Evolutionary conservation across 1,140 invertebrate genomes (phyloP).

Genomic region (Asbolus verrucosus): DNA sequence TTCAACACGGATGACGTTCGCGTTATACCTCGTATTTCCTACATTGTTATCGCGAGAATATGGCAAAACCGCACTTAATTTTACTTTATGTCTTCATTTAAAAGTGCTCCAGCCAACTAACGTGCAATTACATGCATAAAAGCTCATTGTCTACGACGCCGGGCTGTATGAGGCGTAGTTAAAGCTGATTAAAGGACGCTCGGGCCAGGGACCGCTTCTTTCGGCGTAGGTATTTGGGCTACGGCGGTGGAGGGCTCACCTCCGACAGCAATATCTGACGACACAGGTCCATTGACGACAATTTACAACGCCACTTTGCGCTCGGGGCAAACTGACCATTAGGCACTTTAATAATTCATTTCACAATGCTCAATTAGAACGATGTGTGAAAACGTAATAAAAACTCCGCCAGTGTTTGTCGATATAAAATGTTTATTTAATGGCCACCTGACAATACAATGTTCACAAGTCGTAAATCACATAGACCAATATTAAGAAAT

Average conservation of each 20-base stretch:
- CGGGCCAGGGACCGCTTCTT: conserved; percentile 16
- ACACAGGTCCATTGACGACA: conserved; percentile 1
- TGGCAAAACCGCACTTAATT: conserved; percentile 44
- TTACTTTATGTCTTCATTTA: conserved; percentile 44
- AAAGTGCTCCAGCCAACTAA: conserved; percentile 41
- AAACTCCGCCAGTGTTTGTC: conserved; percentile 1
- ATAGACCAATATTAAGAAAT: not conserved
- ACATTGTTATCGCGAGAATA: conserved; percentile 42
- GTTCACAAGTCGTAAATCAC: conserved; percentile 5
- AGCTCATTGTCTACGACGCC: conserved; percentile 32
- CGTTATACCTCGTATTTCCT: conserved; percentile 33
- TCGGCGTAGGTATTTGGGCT: conserved; percentile 19
- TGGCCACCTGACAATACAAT: not conserved
- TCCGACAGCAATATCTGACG: conserved; percentile 16
- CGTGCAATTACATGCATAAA: conserved; percentile 38
- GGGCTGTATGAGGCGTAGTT: conserved; percentile 13
- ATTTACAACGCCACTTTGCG: conserved; percentile 25
- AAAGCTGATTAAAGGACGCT: conserved; percentile 22
- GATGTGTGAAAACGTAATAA: conserved; percentile 31
- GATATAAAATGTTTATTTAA: conserved; percentile 12
- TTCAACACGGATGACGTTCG: conserved; percentile 41
- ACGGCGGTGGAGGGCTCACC: not conserved
- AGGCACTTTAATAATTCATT: conserved; percentile 16
- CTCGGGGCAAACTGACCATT: conserved; percentile 32
- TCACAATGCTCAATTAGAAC: conserved; percentile 22